Evolutionary conservation across 1,140 invertebrate genomes (phyloP), one percentile per base, ranked within the genome.

Genomic region (Lethrus apterus): DNA sequence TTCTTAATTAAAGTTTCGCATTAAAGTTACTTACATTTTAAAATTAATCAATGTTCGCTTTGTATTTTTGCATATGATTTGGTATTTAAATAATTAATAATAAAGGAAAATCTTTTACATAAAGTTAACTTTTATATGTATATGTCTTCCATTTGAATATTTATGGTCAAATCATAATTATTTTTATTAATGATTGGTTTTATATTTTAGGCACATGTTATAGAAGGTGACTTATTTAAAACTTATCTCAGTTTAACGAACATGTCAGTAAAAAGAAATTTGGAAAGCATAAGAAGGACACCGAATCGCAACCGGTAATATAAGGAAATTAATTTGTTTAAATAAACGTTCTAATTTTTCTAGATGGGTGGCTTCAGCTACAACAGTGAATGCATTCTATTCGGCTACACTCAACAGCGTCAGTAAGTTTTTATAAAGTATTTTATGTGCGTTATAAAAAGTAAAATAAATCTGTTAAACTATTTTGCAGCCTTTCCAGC

Each of bases 361-460:
- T 59, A 81, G 81, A 58, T 88, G 76, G 80, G 76, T 76, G 42
- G 81, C 73, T 13, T 75, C 72, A 10, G 77, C 75, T 2, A 81
- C 74, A 5, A 81, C 73, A 30, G 84, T 88, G 2, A 89, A 89
- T 62, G 86, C 85, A 2, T 89, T 82, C 65, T 87, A 88, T 54
- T 86, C 83, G 26, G 77, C 82, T 0, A 79, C 81, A 11, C 72
- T 85, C n/a, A 89, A 89, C 65, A 83, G 82, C 62, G 84, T 89
- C 63, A 84, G 84, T 86, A 66, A 81, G 81, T 81, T 19, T 19
- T 44, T 26, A 26, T 7, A 7, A 26, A 49, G n/a, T n/a, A n/a
- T n/a, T n/a, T n/a, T 32, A 44, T 18, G 19, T 13, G 26, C 40
- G 44, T 42, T 52, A 48, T 41, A 48, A 48, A 44, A 21, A 48